phyloP scores from a whole-genome alignment of 2,113 vertebrate species.

The Pollimyrus isidori region DNA sequence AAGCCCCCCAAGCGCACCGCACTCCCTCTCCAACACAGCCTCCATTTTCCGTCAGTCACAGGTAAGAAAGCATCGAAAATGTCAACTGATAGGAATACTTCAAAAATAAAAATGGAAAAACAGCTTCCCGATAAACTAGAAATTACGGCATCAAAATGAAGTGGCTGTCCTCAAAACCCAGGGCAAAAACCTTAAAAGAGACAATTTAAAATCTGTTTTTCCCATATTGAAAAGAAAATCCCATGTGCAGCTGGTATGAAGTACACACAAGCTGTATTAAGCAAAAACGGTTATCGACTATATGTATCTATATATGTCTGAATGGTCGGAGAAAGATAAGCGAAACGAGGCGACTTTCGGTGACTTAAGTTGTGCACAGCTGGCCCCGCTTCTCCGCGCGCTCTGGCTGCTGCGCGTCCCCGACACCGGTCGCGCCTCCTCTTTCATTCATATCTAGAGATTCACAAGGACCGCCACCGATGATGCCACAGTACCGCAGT shows the following conservation, averaged over 20 bases:
- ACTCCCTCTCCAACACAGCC: constrained; percentile 62
- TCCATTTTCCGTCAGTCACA: constrained; percentile 48
- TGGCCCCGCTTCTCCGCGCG: not conserved
- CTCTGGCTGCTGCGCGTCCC: not conserved
- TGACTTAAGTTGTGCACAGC: constrained; percentile 9
- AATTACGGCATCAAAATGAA: not conserved
- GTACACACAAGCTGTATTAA: not conserved
- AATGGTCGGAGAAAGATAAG: not conserved
- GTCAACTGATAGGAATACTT: not conserved
- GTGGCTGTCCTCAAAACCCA: not conserved
- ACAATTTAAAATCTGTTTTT: not conserved
- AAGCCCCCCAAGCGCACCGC: constrained; percentile 65
- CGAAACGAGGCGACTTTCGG: not conserved
- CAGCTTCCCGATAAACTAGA: not conserved
- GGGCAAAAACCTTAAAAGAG: not conserved
- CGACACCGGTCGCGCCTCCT: not conserved
- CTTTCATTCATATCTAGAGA: not conserved
- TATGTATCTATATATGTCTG: not conserved
- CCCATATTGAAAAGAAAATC: not conserved
- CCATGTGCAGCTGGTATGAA: not conserved
- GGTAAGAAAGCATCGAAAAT: not conserved
- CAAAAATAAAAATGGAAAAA: not conserved
- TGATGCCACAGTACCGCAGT: not conserved
- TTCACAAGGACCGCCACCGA: not conserved
- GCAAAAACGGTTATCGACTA: not conserved